These are phyloP conservation scores for Drosophila nigromelanica DNA, from an alignment of 1,140 invertebrate species.

Conservation along the genomic window DNA sequence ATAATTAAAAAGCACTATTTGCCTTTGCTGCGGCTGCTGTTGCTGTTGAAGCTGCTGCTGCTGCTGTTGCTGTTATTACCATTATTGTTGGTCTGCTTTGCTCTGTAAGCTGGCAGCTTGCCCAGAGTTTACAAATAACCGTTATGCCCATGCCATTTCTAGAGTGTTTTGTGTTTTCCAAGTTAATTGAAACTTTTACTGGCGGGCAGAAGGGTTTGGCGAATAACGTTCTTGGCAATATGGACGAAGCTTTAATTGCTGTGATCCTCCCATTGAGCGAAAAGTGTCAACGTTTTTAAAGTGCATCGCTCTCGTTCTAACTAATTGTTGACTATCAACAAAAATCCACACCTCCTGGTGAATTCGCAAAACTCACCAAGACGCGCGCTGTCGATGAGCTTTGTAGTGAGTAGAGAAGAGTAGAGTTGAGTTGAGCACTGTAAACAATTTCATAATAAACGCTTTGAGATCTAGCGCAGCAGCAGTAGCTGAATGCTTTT, in stretches of 20 bases:
- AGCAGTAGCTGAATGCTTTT: not conserved
- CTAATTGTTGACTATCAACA: too few species aligned
- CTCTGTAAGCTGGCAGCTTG: constrained; percentile 28
- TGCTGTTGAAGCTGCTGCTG: not conserved
- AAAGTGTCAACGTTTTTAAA: too few species aligned
- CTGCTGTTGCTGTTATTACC: constrained; percentile 5
- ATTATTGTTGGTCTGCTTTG: constrained; percentile 25
- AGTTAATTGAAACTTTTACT: constrained; percentile 36
- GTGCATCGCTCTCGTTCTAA: too few species aligned
- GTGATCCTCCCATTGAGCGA: not conserved
- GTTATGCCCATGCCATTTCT: constrained; percentile 14
- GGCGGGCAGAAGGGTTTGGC: not conserved
- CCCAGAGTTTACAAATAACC: constrained; percentile 38
- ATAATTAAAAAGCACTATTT: constrained; percentile 69
- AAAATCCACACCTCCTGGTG: not conserved
- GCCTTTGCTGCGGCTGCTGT: constrained; percentile 9
- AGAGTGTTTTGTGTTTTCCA: constrained; percentile 27
- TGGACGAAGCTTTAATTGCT: not conserved
- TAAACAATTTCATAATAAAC: constrained; percentile 10
- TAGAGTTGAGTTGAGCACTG: not conserved
- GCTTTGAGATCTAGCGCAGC: not conserved
- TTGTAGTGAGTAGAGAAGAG: too few species aligned
- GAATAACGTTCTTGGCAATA: not conserved
- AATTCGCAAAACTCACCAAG: not conserved
- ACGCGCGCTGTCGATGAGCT: not conserved